Percentiles rank a stretch among this genome's conserved stretches.
Evolutionary conservation across 2,888 invertebrate genomes (phyloP).

Genomic region (Bugulina stolonifera): DNA sequence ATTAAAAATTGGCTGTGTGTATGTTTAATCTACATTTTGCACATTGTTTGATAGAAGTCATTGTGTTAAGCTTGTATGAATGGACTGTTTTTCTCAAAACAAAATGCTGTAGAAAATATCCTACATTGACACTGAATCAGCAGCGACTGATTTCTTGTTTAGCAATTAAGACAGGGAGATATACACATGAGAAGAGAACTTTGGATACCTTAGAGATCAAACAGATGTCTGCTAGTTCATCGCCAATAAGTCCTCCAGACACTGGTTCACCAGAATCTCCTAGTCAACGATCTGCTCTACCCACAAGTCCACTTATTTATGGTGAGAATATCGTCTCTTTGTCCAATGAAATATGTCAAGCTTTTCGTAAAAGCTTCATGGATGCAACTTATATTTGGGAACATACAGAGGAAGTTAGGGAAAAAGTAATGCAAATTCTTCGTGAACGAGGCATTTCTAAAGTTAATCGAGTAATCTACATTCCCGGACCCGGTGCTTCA

Average conservation of each 20-base stretch:
- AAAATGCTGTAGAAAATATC: too few species aligned
- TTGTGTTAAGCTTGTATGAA: too few species aligned
- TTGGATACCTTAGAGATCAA: conserved; percentile 46
- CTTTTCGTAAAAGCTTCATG: neutral
- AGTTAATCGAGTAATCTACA: neutral
- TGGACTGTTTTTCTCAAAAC: too few species aligned
- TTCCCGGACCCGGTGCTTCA: neutral
- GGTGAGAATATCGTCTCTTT: neutral
- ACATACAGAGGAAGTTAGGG: neutral
- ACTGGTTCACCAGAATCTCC: neutral
- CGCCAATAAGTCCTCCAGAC: neutral
- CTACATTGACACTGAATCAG: too few species aligned
- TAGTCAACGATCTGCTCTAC: neutral
- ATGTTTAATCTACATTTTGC: too few species aligned
- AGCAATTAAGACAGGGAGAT: conserved; percentile 50
- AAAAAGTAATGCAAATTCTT: neutral
- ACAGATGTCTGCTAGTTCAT: conserved; percentile 19
- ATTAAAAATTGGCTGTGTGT: too few species aligned
- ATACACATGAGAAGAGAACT: conserved; percentile 46
- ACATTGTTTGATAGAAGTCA: too few species aligned
- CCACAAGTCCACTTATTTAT: neutral
- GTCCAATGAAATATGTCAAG: neutral
- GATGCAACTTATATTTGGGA: neutral
- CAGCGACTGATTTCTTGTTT: conserved; percentile 30
- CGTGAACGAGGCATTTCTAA: neutral